Evolutionary conservation across 2,888 invertebrate species (phyloP), one percentile per base, ranked within the genome.

Genomic region (Synanthedon formicaeformis): DNA sequence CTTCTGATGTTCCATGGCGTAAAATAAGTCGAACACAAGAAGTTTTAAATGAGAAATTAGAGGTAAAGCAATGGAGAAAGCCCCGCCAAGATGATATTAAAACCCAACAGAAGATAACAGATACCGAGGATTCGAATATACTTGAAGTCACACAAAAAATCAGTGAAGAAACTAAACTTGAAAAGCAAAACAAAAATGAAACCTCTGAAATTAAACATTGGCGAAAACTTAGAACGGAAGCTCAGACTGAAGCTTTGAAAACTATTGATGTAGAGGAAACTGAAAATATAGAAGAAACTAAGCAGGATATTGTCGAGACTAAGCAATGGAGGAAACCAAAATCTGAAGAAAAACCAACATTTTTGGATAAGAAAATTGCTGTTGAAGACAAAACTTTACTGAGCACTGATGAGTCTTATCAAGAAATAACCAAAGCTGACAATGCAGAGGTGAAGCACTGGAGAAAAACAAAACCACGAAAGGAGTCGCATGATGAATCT

Each of bases 1-100:
- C 59, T 5, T 58, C 59, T 16, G 64, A 64, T 50, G 73, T 78
- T 4, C 86, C 86, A 1, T 87, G 87, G 86, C 77, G 87, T n/a
- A 71, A 58, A 53, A 66, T 68, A 57, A 62, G 58, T 52, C 61
- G 64, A 58, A 55, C 52, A n/a, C 63, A 66, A 40, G 57, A 62
- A 53, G 40, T 50, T 8, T 50, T 45, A 34, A 61, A 58, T 54
- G 61, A 71, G 53, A 59, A 51, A 27, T 56, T 65, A 49, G 69
- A 71, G 60, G 59, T 60, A 3, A 68, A 59, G 54, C 63, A 69
- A 57, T 77, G 77, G 77, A 59, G 75, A 40, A 71, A 64, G 58
- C 59, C 64, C 18, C 65, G 67, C 3, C 53, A 55, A 50, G 65
- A 63, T 40, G 52, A 60, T n/a, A 54, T 51, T 10, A 58, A 55